Evolutionary conservation across 2,888 invertebrate species (phyloP), one percentile per base, ranked within the genome.

Genomic region (Caenorhabditis sulstoni): DNA sequence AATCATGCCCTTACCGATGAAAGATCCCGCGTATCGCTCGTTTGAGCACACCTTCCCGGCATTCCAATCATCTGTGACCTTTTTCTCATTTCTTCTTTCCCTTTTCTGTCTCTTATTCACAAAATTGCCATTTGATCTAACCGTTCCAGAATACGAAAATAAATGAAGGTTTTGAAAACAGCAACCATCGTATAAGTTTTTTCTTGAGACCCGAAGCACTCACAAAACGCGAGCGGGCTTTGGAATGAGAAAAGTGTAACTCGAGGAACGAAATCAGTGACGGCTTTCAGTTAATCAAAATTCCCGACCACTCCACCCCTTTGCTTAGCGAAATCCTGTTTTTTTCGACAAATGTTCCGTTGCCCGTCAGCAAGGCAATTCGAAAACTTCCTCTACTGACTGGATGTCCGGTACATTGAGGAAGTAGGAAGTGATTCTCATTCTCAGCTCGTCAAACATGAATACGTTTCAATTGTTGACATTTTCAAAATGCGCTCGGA

Each of bases 1-100:
- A 77, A 59, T 18, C 65, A 16, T 77, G 77, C 39, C 77, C 77
- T 9, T 70, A 77, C 70, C 77, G 59, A 39, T 77, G 59, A 77
- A 58, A 3, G 8, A 58, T 61, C 14, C n/a, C 23, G 18, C 22
- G 70, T 70, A 61, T 70, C 70, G 47, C 23, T 37, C 29, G 37
- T 23, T 45, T 35, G 35, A 29, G 7, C 18, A 39, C 29, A 22
- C 20, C 57, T 39, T 64, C 47, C 20, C 29, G 41, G 41, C 41
- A 41, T 41, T 41, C 41, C 11, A 11, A 41, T 11, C 4, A 4
- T 41, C 41, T 41, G 41, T 41, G 41, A 41, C 41, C 3, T 41
- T 29, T 3, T 7, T 37, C 16, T 65, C 44, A 23, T 9, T 20
- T n/a, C 20, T 16, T 47, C 22, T 18, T 57, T 16, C 35, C 29